Conservation (phyloP, 2,888 invertebrate genomes). For the Augiades crinisus region DNA sequence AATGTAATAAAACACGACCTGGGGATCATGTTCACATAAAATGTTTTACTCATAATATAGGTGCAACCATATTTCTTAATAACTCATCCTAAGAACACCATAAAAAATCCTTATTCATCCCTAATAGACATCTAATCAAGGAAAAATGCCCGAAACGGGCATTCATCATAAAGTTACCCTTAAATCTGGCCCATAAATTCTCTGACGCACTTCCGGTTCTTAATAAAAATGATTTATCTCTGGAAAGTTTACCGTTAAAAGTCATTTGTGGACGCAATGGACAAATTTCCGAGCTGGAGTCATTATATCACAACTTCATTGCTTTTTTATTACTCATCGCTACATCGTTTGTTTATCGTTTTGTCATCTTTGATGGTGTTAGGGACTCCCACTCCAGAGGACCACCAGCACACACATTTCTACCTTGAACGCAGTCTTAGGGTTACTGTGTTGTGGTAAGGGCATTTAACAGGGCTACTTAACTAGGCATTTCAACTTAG, state of each 20-base stretch:
- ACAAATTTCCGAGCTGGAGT: conserved; percentile 12
- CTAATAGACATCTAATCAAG: conserved; percentile 9
- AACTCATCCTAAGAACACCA: neutral
- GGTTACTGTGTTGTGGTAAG: too few relatives aligned
- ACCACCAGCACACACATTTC: too few relatives aligned
- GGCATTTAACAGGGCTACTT: too few relatives aligned
- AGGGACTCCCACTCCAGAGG: too few relatives aligned
- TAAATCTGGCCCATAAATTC: conserved; percentile 27
- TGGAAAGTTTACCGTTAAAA: conserved; percentile 30
- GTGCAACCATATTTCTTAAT: too few relatives aligned
- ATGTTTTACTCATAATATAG: too few relatives aligned
- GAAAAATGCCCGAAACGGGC: conserved; percentile 9
- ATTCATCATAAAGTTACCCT: conserved; percentile 22
- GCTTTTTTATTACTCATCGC: neutral
- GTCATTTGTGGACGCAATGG: conserved; percentile 22
- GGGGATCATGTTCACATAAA: too few relatives aligned
- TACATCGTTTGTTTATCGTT: neutral
- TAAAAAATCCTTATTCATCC: neutral
- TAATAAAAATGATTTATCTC: conserved; percentile 37
- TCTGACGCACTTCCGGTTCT: conserved; percentile 28
- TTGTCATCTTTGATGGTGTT: neutral
- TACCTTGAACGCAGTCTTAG: too few relatives aligned
- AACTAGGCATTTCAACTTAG: too few relatives aligned
- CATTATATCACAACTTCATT: conserved; percentile 6
- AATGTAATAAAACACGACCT: too few relatives aligned